phyloP scores from a whole-genome alignment of 2,113 vertebrate genomes.

The Chaenogobius annularis region DNA sequence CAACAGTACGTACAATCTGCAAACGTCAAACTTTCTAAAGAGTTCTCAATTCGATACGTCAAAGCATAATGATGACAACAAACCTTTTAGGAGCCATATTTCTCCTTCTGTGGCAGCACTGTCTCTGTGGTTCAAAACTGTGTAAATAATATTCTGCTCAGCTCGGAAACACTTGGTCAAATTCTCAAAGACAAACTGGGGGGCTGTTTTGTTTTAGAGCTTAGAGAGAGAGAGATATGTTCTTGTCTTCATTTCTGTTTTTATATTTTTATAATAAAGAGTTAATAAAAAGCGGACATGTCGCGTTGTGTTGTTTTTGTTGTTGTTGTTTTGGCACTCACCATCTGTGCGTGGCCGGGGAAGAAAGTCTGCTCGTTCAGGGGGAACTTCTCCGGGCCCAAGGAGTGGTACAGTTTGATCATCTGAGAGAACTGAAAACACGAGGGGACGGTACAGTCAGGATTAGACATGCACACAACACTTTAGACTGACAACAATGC shows the following conservation, averaged over 20 bases:
- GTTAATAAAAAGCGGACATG: constrained; percentile 68
- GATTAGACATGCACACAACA: too few relatives aligned
- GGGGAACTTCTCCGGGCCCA: constrained; percentile 94
- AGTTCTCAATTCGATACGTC: neutral
- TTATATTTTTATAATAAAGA: constrained; percentile 89
- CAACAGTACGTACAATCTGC: neutral
- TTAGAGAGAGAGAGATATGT: constrained; percentile 65
- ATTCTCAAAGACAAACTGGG: constrained; percentile 37
- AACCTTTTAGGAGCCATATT: constrained; percentile 1
- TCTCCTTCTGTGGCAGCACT: constrained; percentile 46
- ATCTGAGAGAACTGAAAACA: constrained; percentile 91
- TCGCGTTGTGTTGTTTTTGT: neutral
- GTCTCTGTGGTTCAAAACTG: constrained; percentile 61
- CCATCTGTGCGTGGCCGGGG: constrained; percentile 94
- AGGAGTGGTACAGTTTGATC: constrained; percentile 90
- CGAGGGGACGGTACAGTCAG: constrained; percentile 40
- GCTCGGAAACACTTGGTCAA: constrained; percentile 62
- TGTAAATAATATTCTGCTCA: constrained; percentile 71
- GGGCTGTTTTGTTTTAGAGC: constrained; percentile 57
- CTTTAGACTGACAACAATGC: too few relatives aligned
- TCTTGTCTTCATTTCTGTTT: constrained; percentile 80
- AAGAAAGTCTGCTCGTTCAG: constrained; percentile 95
- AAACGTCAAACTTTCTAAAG: too few relatives aligned
- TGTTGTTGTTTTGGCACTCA: constrained; percentile 74
- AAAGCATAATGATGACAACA: neutral